These are phyloP conservation scores for Petromus typicus DNA, from an alignment of 2,113 vertebrate species.

Conservation along the genomic window DNA sequence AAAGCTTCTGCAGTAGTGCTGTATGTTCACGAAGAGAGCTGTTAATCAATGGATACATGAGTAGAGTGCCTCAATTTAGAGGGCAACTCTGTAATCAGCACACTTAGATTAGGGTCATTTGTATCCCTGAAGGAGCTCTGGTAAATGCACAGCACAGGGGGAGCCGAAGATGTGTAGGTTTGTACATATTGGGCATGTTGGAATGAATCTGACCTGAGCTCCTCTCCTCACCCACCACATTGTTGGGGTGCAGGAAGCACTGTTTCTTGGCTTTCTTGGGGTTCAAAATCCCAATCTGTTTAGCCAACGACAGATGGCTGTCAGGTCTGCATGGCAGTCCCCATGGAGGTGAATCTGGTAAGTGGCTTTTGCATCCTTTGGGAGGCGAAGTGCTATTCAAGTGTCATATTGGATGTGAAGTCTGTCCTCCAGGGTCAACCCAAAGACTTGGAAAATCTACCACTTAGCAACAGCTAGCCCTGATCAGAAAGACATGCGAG, in stretches of 20 bases:
- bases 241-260: too few relatives aligned
- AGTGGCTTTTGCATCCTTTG: neutral
- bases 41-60: neutral
- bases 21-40: neutral
- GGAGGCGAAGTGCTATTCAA: neutral
- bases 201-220: neutral
- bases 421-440: neutral
- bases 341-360: neutral
- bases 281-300: too few relatives aligned
- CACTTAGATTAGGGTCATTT: neutral
- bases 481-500: neutral
- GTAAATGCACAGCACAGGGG: neutral
- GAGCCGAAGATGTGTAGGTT: neutral
- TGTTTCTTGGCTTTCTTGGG: neutral
- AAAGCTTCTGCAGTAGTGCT: neutral
- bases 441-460: slow-evolving; percentile 28
- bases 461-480: slow-evolving; percentile 50
- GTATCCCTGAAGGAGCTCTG: neutral
- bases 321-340: neutral
- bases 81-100: neutral
- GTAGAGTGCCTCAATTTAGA: neutral
- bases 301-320: neutral
- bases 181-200: accelerated
- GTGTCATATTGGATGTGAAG: slow-evolving; percentile 51
- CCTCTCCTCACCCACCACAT: neutral